phyloP scores from a whole-genome alignment of 92 coral and sea anemone genomes.

The Epizoanthus ramosus region DNA sequence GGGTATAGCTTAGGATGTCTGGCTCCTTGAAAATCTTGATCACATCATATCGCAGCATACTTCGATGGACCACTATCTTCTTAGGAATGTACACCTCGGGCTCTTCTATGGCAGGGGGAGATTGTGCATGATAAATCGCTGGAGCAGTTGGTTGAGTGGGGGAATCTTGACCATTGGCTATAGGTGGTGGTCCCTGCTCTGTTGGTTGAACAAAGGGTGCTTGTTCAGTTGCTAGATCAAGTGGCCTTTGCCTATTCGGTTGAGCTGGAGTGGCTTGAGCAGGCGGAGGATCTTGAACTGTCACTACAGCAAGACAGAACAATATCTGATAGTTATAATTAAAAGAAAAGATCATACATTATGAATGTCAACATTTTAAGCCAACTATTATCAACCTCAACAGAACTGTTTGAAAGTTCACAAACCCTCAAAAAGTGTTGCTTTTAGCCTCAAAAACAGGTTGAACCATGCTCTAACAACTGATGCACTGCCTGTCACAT shows the following conservation, averaged over 20 bases:
- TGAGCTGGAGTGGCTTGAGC: not conserved
- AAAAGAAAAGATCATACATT: too few relatives aligned
- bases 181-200: conserved; percentile 6
- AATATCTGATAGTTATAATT: too few relatives aligned
- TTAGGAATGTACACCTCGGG: not conserved
- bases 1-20: not conserved
- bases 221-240: too few relatives aligned
- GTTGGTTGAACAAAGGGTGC: not conserved
- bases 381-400: too few relatives aligned
- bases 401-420: too few relatives aligned
- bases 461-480: too few relatives aligned
- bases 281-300: not conserved
- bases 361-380: not conserved
- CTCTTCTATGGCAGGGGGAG: too few relatives aligned
- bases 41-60: conserved; percentile 21
- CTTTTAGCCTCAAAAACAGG: not conserved
- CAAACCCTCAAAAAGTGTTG: too few relatives aligned
- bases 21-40: conserved; percentile 27
- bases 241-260: not conserved
- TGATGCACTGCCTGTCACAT: too few relatives aligned
- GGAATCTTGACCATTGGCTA: not conserved
- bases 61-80: not conserved
- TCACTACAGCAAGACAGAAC: not conserved
- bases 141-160: not conserved
- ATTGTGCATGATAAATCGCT: too few relatives aligned